These are phyloP conservation scores for Oopsacas minuta DNA, from an alignment of 37 sponge, comb jelly and placozoan species.

Conservation along the genomic window DNA sequence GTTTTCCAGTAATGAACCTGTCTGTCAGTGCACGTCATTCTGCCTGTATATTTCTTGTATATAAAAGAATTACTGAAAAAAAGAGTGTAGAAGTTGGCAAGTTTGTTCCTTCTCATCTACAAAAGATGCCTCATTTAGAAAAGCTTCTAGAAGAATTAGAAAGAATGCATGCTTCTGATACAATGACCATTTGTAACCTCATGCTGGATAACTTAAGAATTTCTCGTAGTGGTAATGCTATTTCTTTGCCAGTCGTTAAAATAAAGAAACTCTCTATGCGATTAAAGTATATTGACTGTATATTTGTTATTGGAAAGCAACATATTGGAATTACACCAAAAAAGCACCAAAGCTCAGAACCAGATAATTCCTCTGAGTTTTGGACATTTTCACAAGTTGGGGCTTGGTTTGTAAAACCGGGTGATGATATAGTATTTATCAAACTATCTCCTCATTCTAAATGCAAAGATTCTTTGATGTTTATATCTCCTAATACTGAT, in stretches of 20 bases:
- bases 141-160: neutral
- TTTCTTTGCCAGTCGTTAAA: neutral
- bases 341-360: neutral
- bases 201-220: neutral
- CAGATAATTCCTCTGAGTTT: too few relatives aligned
- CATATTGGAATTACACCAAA: neutral
- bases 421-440: neutral
- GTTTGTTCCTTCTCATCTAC: neutral
- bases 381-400: neutral
- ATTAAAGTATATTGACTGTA: neutral
- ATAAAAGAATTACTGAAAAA: neutral
- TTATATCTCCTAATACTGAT: too few relatives aligned
- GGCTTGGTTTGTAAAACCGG: neutral
- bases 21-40: constrained; percentile 1
- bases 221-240: neutral
- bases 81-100: neutral
- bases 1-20: neutral
- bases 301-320: neutral
- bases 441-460: too few relatives aligned
- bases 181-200: neutral
- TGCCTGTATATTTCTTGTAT: neutral
- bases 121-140: neutral
- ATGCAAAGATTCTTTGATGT: too few relatives aligned
- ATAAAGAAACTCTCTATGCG: neutral
- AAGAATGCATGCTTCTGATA: neutral